Conservation (phyloP, 1,140 invertebrate genomes). For the Meloidogyne exigua region DNA sequence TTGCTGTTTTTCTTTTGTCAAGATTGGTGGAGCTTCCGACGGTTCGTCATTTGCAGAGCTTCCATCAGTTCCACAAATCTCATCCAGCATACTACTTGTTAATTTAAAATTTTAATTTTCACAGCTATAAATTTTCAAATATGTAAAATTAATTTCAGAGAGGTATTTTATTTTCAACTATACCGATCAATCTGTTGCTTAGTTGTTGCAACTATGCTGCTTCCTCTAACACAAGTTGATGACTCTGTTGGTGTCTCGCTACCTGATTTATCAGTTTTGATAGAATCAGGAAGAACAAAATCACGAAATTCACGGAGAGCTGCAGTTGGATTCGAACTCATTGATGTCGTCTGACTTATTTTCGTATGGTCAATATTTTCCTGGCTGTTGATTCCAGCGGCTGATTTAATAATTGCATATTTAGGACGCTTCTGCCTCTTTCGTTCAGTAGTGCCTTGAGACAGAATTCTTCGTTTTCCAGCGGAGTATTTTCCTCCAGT, state of each 20-base stretch:
- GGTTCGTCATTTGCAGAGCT: neutral
- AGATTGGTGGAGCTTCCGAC: conserved; percentile 19
- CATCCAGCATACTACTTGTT: conserved; percentile 7
- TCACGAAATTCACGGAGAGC: neutral
- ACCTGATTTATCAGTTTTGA: neutral
- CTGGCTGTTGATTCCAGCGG: neutral
- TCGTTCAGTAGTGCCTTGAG: neutral
- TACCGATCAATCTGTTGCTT: neutral
- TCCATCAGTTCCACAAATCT: neutral
- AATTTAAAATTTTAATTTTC: neutral
- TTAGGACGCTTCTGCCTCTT: neutral
- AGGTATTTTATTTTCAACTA: neutral
- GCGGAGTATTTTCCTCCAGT: neutral
- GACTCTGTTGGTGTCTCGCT: neutral
- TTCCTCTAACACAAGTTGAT: neutral
- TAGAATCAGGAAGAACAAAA: conserved; percentile 4
- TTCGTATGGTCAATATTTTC: neutral
- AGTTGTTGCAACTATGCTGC: neutral
- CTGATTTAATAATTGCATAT: neutral
- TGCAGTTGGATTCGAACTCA: neutral
- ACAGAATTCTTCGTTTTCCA: neutral
- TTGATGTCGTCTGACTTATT: neutral
- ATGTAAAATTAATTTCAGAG: too few relatives aligned
- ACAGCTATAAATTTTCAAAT: too few relatives aligned
- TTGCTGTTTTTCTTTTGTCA: conserved; percentile 20